Conservation (phyloP, 2,797 vertebrate species). For the Sebastes matsubarae region DNA sequence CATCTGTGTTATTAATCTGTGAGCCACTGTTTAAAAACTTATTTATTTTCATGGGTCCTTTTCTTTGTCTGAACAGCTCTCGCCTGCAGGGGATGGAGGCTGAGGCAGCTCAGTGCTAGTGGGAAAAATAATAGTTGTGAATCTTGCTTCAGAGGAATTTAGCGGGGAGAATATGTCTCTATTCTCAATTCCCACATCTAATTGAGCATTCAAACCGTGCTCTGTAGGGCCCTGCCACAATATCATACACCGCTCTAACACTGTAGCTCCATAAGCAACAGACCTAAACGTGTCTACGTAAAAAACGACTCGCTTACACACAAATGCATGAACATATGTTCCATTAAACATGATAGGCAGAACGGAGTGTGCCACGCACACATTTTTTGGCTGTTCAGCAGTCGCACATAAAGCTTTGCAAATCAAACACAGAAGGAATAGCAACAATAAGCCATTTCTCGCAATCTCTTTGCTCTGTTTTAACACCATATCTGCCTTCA, state of each 20-base stretch:
- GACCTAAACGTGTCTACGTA: slow-evolving; percentile 11
- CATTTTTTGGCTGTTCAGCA: slow-evolving; percentile 4
- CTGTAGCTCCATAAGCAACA: not conserved
- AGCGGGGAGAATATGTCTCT: slow-evolving; percentile 26
- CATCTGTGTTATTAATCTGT: slow-evolving; percentile 40
- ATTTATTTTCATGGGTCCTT: slow-evolving; percentile 6
- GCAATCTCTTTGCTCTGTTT: slow-evolving; percentile 50
- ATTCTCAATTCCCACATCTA: slow-evolving; percentile 54
- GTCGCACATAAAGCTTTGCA: slow-evolving; percentile 26
- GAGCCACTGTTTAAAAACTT: not conserved
- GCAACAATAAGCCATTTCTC: slow-evolving; percentile 43
- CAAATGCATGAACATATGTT: slow-evolving; percentile 13
- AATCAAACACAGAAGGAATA: slow-evolving; percentile 45
- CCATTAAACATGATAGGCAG: not conserved
- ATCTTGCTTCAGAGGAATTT: slow-evolving; percentile 60
- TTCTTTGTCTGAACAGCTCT: slow-evolving; percentile 25
- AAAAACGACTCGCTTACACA: not conserved
- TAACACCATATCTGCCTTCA: slow-evolving; percentile 57
- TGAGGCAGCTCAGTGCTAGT: slow-evolving; percentile 1
- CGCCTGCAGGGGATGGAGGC: slow-evolving; percentile 19
- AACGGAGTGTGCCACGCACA: not conserved
- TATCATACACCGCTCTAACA: slow-evolving; percentile 9
- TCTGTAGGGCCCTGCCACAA: slow-evolving; percentile 23
- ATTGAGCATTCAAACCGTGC: slow-evolving; percentile 58
- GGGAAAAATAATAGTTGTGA: slow-evolving; percentile 51